phyloP scores from a whole-genome alignment of 2,888 invertebrate species.

The Chloroclystis v-ata region DNA sequence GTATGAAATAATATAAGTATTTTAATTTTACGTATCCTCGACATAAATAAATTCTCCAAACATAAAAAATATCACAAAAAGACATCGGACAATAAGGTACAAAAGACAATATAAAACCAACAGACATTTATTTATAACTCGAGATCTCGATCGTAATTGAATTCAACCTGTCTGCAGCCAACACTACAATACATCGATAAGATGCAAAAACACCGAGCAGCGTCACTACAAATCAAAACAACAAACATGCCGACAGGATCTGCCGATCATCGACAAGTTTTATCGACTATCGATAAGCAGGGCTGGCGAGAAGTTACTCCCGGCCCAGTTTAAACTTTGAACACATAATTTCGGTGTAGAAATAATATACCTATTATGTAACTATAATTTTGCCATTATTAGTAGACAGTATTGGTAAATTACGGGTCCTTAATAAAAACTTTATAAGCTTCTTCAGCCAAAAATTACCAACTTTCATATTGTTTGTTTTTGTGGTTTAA shows the following conservation, averaged over 20 bases:
- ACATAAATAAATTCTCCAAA: not conserved
- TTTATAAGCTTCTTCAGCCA: not conserved
- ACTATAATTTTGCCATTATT: no score
- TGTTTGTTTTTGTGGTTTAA: constrained; percentile 11
- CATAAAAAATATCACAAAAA: constrained; percentile 1
- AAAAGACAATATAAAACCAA: not conserved
- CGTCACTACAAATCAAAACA: constrained; percentile 69
- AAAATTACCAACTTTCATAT: constrained; percentile 1
- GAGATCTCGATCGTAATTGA: constrained; percentile 22
- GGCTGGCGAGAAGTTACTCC: no score
- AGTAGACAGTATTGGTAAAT: no score
- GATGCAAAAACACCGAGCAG: constrained; percentile 53
- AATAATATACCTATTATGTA: no score
- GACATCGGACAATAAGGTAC: constrained; percentile 3
- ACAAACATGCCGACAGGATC: constrained; percentile 69
- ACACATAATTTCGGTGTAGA: no score
- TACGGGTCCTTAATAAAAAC: not conserved
- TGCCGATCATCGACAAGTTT: constrained; percentile 63
- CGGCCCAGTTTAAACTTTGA: no score
- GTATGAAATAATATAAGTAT: not conserved
- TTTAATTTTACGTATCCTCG: not conserved
- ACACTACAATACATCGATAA: constrained; percentile 40
- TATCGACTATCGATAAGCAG: constrained; percentile 40
- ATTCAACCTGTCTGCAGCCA: constrained; percentile 28
- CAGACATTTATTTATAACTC: constrained; percentile 15